Conservation (phyloP, 1,140 invertebrate species). For the Bombus sylvicola region DNA sequence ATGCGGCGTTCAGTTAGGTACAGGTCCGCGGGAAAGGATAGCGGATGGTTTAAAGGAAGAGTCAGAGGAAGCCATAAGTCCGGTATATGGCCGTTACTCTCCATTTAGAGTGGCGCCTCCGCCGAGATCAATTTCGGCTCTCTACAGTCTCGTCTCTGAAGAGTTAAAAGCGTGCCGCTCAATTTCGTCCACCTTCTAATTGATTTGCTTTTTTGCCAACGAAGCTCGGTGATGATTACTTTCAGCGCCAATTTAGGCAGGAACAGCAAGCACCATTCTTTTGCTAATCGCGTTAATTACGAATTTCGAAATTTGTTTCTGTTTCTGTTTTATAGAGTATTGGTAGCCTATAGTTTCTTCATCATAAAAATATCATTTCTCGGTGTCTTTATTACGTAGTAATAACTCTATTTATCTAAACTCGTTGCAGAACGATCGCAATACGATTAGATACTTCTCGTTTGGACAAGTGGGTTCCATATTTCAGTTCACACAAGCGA, state of each 20-base stretch:
- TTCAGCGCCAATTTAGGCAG: neutral
- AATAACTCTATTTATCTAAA: too few species aligned
- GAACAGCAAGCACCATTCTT: too few species aligned
- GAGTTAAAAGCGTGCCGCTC: neutral
- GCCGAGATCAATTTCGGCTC: conserved; percentile 35
- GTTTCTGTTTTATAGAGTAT: too few species aligned
- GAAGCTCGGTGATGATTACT: neutral
- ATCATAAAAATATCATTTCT: too few species aligned
- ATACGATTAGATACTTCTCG: too few species aligned
- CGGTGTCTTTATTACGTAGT: too few species aligned
- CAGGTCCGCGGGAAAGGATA: conserved; percentile 39
- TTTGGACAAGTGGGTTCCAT: too few species aligned
- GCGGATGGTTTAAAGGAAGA: conserved; percentile 19
- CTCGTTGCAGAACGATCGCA: too few species aligned
- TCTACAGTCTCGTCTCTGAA: neutral
- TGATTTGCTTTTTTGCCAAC: neutral
- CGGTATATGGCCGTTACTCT: conserved; percentile 57
- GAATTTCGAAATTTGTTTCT: too few species aligned
- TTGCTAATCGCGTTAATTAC: too few species aligned
- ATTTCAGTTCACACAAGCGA: too few species aligned
- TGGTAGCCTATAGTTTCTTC: too few species aligned
- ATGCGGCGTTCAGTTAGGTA: conserved; percentile 60
- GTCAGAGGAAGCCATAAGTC: conserved; percentile 26
- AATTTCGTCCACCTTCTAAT: neutral
- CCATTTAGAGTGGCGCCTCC: conserved; percentile 61